These are phyloP conservation scores for Agonopterix subpropinquella DNA, from an alignment of 2,888 invertebrate species.

Conservation along the genomic window DNA sequence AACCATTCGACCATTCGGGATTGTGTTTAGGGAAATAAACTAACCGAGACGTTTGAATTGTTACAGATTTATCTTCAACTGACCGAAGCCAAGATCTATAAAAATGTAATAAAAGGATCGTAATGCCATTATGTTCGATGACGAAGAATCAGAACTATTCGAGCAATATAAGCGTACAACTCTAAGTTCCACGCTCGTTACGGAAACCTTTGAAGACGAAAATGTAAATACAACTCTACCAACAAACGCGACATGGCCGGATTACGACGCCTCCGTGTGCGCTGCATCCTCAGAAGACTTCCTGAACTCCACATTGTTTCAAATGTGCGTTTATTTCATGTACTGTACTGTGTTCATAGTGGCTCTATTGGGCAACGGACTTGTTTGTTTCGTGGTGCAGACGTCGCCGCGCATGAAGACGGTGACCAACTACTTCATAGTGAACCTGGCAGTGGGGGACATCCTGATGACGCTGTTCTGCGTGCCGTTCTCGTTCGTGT, in stretches of 20 bases:
- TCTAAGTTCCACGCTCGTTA: too few relatives aligned
- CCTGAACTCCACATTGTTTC: constrained; percentile 71
- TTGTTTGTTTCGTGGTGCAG: constrained; percentile 91
- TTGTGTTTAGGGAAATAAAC: too few relatives aligned
- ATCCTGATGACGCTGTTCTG: constrained; percentile 93
- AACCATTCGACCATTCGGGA: too few relatives aligned
- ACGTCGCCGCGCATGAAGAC: constrained; percentile 92
- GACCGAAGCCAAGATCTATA: too few relatives aligned
- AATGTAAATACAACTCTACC: constrained; percentile 21
- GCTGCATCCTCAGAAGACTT: constrained; percentile 37
- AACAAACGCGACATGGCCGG: constrained; percentile 38
- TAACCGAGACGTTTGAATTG: too few relatives aligned
- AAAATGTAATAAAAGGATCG: too few relatives aligned
- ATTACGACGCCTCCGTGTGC: constrained; percentile 34
- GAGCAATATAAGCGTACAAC: too few relatives aligned
- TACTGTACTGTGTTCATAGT: constrained; percentile 83
- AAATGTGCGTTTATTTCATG: constrained; percentile 79
- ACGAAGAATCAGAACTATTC: too few relatives aligned
- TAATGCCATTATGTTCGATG: too few relatives aligned
- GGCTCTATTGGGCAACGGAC: constrained; percentile 84
- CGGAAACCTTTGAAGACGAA: constrained; percentile 5
- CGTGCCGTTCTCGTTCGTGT: constrained; percentile 92
- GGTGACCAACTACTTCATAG: constrained; percentile 94
- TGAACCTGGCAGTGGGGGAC: constrained; percentile 92
- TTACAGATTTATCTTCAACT: too few relatives aligned